phyloP scores from a whole-genome alignment of 2,888 invertebrate genomes.

The Troglohyphantes excavatus region DNA sequence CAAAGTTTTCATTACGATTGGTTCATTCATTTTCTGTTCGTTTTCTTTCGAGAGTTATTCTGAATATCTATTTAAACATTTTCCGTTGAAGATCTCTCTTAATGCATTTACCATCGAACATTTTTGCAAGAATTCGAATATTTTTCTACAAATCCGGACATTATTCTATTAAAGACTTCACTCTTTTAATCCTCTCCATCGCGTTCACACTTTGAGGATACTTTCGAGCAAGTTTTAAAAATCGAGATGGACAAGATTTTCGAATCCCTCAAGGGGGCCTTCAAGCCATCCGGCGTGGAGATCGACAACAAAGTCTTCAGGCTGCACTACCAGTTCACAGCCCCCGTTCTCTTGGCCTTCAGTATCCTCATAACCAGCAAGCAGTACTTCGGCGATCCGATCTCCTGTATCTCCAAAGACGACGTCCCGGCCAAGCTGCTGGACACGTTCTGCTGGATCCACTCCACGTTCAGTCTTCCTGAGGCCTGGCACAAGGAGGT shows the following conservation, averaged over 20 bases:
- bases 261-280: background rate
- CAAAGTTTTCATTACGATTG: too few species aligned
- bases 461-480: constrained; percentile 94
- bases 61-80: too few species aligned
- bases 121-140: too few species aligned
- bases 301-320: constrained; percentile 97
- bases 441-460: constrained; percentile 96
- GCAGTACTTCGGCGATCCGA: constrained; percentile 79
- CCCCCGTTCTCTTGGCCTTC: constrained; percentile 89
- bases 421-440: constrained; percentile 85
- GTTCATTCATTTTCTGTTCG: too few species aligned
- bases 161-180: too few species aligned
- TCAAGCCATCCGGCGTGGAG: constrained; percentile 5
- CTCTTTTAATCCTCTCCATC: too few species aligned
- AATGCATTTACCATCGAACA: too few species aligned
- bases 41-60: too few species aligned
- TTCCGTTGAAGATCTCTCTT: too few species aligned
- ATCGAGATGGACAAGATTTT: constrained; percentile 49
- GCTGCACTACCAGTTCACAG: constrained; percentile 95
- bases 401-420: constrained; percentile 81
- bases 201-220: too few species aligned
- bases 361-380: constrained; percentile 61
- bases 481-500: constrained; percentile 91
- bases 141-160: too few species aligned
- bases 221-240: too few species aligned